Conservation (phyloP, 1,140 invertebrate species). For the Ceratitis capitata region DNA sequence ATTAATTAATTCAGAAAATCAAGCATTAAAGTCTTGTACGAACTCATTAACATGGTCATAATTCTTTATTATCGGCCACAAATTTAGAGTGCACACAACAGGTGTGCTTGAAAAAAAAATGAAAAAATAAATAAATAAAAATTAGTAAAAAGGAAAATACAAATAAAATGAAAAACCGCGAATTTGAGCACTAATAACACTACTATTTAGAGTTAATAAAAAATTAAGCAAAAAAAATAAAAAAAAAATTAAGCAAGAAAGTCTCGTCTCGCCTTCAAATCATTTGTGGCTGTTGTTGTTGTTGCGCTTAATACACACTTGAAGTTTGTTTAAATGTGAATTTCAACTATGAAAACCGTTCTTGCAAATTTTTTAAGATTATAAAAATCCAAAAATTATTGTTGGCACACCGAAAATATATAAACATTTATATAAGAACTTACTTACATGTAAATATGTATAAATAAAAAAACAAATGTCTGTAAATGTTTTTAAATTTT, state of each 20-base stretch:
- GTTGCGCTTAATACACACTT: background rate
- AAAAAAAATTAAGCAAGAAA: background rate
- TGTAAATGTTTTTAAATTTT: too few species aligned
- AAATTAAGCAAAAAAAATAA: background rate
- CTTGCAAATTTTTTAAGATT: conserved; percentile 1
- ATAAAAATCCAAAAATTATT: too few species aligned
- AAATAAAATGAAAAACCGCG: too few species aligned
- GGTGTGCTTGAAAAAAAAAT: background rate
- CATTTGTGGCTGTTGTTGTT: too few species aligned
- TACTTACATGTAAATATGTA: too few species aligned
- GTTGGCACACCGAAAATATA: too few species aligned
- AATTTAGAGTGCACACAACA: background rate
- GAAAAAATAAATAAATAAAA: background rate
- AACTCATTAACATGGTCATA: conserved; percentile 25
- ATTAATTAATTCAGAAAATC: conserved; percentile 26
- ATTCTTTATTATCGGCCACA: conserved; percentile 28
- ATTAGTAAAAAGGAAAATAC: background rate
- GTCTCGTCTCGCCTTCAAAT: background rate
- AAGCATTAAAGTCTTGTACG: conserved; percentile 31
- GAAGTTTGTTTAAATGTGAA: background rate
- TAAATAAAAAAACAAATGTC: too few species aligned
- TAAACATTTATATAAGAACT: too few species aligned
- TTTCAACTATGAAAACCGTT: background rate
- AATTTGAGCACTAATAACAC: background rate
- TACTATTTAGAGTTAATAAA: background rate